Evolutionary conservation across 2,797 vertebrate species (phyloP), one percentile per base, ranked within the genome.

Genomic region (Eupleurogrammus muticus): DNA sequence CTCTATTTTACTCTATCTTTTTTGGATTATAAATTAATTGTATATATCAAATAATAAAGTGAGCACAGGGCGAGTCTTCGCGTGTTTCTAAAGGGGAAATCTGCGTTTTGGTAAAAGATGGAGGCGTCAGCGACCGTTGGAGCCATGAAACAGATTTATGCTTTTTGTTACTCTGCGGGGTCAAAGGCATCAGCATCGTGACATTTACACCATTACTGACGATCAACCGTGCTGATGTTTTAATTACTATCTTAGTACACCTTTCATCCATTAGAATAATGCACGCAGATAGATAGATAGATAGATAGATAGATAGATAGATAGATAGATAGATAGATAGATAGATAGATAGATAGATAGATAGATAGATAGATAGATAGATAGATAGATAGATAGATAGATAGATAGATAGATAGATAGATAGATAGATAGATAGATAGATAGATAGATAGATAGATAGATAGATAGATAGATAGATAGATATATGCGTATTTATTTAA

Each of bases 371-470:
- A 68, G 35, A 72, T 47, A 73, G 42, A 59, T 38, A 57, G 56
- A 76, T 55, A 65, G 47, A 70, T 54, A 64, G 54, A 59, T 57
- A 75, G 63, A 69, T 24, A 42, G n/a, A n/a, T n/a, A n/a, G n/a
- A n/a, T n/a, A n/a, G n/a, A 38, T 21, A 38, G 9, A 36, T 57
- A 42, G 38, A 24, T 59, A 44, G 20, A 38, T 56, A 56, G 54
- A 38, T 38, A 56, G 54, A 56, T 56, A 56, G 54, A 56, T 40
- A 56, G 53, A 55, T 40, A 40, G n/a, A 57, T 14, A 67, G n/a
- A 60, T 21, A 53, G 42, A 53, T 49, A 60, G 55, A 73, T 57
- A 51, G 47, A 52, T 59, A 57, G 69, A 59, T 49, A 68, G 35
- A 72, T 47, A 73, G 42, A 59, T 38, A 57, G 56, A 76, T 55